A percentile compares a stretch with the other conserved stretches of the same genome.
Evolutionary conservation across 2,113 vertebrate species (phyloP).

Genomic region (Indicator indicator): DNA sequence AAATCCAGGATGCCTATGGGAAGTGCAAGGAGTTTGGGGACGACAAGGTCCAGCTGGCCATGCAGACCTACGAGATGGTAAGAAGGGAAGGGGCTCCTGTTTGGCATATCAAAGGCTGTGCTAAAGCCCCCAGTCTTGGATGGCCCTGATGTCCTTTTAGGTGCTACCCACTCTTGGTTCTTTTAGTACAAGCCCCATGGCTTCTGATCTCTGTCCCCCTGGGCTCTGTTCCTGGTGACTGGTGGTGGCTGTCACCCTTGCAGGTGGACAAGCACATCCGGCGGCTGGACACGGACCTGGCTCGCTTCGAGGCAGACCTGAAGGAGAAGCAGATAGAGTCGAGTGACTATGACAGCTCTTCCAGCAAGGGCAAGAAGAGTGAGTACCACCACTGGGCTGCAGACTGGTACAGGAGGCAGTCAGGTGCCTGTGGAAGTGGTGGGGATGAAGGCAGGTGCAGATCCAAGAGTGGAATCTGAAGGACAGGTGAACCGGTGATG

Average conservation of each 20-base stretch:
- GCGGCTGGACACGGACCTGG: constrained; percentile 93
- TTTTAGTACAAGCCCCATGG: neutral
- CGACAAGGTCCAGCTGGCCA: constrained; percentile 97
- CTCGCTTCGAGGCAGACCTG: constrained; percentile 95
- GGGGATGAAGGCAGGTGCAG: constrained; percentile 61
- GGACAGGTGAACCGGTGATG: constrained; percentile 52
- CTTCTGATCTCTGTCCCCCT: neutral
- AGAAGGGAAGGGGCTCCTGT: constrained; percentile 41
- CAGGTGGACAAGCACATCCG: constrained; percentile 98
- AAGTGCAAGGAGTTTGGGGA: constrained; percentile 98
- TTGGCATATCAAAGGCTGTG: neutral
- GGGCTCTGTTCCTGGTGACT: neutral
- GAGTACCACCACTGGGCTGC: constrained; percentile 71
- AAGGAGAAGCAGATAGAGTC: constrained; percentile 98
- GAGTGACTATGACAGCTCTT: constrained; percentile 94
- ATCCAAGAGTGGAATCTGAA: constrained; percentile 55
- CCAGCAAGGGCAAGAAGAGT: constrained; percentile 98
- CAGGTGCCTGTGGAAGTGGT: constrained; percentile 38
- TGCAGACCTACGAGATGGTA: constrained; percentile 99
- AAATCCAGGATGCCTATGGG: constrained; percentile 94
- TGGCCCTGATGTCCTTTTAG: neutral
- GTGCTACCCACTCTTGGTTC: neutral
- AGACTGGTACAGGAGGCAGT: constrained; percentile 15
- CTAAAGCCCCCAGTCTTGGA: neutral
- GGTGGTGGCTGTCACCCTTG: neutral